Percentiles rank a stretch among this genome's conserved stretches.
Conservation (phyloP, 2,113 vertebrate species). For the Podarcis muralis region DNA sequence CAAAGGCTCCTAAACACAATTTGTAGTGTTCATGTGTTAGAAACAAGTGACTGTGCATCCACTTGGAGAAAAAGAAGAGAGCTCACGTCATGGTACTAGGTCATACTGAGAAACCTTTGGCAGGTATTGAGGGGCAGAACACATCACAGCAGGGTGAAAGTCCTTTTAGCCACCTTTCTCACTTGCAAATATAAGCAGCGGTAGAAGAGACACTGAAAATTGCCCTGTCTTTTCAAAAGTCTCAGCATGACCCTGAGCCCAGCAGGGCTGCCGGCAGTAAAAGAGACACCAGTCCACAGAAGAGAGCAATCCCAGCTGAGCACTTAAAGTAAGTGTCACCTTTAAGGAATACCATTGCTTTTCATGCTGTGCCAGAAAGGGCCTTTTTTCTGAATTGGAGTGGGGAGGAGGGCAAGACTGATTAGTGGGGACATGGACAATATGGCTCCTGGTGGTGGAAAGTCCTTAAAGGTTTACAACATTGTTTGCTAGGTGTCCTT, state of each 20-base stretch:
- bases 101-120: neutral
- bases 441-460: slow-evolving; percentile 9
- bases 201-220: neutral
- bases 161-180: slow-evolving; percentile 16
- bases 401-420: neutral
- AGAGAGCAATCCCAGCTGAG: slow-evolving; percentile 17
- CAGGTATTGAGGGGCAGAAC: neutral
- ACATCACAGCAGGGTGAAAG: neutral
- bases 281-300: neutral
- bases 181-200: slow-evolving; percentile 16
- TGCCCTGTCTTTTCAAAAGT: slow-evolving; percentile 1
- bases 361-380: slow-evolving; percentile 10
- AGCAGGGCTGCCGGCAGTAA: slow-evolving; percentile 13
- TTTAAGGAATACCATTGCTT: slow-evolving; percentile 16
- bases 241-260: slow-evolving; percentile 4
- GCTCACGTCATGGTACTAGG: neutral
- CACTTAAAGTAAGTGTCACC: slow-evolving; percentile 16
- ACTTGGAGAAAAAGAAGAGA: neutral
- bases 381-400: neutral
- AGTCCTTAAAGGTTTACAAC: slow-evolving; percentile 21
- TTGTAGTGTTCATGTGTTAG: neutral
- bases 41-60: neutral
- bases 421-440: slow-evolving; percentile 3
- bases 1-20: neutral
- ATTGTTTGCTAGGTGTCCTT: slow-evolving; percentile 2